Evolutionary conservation across 2,113 vertebrate species (phyloP).

Genomic region (Ascaphus truei): DNA sequence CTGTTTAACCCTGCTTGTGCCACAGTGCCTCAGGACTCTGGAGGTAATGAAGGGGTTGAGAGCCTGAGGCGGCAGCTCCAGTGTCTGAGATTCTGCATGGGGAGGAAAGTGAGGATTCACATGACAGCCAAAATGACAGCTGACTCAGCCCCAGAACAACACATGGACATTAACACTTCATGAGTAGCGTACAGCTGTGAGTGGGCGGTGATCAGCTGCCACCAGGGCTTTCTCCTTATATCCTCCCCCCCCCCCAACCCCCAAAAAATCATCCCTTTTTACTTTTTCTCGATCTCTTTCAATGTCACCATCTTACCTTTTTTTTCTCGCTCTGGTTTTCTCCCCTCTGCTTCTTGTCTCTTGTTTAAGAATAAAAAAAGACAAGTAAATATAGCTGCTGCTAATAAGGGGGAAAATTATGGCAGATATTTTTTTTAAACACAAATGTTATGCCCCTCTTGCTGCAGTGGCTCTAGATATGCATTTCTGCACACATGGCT

Average conservation of each 20-base stretch:
- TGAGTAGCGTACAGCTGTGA: conserved; percentile 67
- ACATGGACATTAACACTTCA: conserved; percentile 53
- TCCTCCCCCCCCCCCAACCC: conserved; percentile 1
- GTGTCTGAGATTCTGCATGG: conserved; percentile 40
- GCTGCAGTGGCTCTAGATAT: too few species aligned
- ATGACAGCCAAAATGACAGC: conserved; percentile 45
- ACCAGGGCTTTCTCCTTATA: conserved; percentile 41
- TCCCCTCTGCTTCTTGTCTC: too few species aligned
- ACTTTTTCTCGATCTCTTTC: neutral
- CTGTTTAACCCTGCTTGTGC: too few species aligned
- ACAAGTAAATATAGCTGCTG: too few species aligned
- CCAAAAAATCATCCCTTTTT: neutral
- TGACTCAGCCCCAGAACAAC: conserved; percentile 59
- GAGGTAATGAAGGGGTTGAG: neutral
- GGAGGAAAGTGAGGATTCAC: conserved; percentile 48
- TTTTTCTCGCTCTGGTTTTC: neutral
- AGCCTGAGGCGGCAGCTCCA: neutral
- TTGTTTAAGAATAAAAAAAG: too few species aligned
- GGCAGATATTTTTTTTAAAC: too few species aligned
- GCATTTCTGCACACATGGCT: too few species aligned
- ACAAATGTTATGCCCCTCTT: too few species aligned
- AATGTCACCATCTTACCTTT: neutral
- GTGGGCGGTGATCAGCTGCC: conserved; percentile 49
- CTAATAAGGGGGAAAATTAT: too few species aligned
- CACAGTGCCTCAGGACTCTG: too few species aligned